Conservation (phyloP, 2,888 invertebrate genomes). For the Fragum fragum region DNA sequence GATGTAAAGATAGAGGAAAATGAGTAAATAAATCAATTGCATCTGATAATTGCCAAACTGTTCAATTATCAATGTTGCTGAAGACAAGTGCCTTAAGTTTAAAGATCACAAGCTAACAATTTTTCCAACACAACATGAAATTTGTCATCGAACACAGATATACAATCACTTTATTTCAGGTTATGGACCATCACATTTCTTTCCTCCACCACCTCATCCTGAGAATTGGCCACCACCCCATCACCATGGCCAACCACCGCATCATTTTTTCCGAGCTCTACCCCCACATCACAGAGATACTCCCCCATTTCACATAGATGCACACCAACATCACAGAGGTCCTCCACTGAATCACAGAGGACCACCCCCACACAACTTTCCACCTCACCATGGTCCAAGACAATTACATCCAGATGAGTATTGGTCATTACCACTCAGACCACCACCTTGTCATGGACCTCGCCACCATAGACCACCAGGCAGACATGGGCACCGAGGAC, state of each 20-base stretch:
- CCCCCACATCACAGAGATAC: background rate
- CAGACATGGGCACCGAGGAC: background rate
- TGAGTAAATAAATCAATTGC: too few relatives aligned
- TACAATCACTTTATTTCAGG: background rate
- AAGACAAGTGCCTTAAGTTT: background rate
- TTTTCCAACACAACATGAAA: too few relatives aligned
- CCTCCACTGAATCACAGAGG: slow-evolving; percentile 3
- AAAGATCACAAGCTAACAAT: too few relatives aligned
- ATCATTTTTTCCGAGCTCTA: background rate
- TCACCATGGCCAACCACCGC: slow-evolving; percentile 6
- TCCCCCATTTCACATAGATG: background rate
- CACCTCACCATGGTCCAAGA: background rate
- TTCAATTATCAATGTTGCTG: background rate
- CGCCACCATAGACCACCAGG: slow-evolving; percentile 5
- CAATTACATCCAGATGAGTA: background rate
- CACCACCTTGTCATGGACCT: slow-evolving; percentile 12
- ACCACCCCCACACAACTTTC: background rate
- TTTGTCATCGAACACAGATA: background rate
- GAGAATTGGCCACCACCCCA: slow-evolving; percentile 10
- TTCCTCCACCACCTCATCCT: slow-evolving; percentile 12
- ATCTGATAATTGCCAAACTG: too few relatives aligned
- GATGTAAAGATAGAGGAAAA: too few relatives aligned
- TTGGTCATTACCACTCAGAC: slow-evolving; percentile 1
- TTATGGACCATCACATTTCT: background rate
- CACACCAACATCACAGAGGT: background rate